phyloP scores from a whole-genome alignment of 2,797 vertebrate species.

The Pipistrellus pygmaeus region DNA sequence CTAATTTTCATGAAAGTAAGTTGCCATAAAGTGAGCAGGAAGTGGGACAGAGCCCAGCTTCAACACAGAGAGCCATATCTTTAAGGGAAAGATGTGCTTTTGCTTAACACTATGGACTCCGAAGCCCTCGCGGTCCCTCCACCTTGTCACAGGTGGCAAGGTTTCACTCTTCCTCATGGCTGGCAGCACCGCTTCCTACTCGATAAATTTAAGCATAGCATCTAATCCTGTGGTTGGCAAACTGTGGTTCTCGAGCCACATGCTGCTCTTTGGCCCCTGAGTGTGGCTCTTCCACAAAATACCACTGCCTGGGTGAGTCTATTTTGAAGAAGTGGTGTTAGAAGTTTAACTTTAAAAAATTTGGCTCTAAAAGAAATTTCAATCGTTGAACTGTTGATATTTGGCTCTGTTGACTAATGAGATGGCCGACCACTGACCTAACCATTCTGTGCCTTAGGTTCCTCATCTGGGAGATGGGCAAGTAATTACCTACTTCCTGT shows the following conservation, averaged over 20 bases:
- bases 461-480: not conserved
- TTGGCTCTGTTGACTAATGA: too few relatives aligned
- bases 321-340: too few relatives aligned
- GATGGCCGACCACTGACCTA: not conserved
- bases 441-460: not conserved
- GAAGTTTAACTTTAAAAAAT: too few relatives aligned
- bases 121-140: not conserved
- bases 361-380: too few relatives aligned
- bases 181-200: not conserved
- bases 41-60: not conserved
- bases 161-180: not conserved
- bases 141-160: not conserved
- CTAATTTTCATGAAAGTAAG: not conserved
- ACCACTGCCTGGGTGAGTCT: too few relatives aligned
- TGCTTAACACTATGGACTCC: not conserved
- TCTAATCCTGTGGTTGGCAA: not conserved
- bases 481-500: not conserved
- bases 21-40: not conserved
- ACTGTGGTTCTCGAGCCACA: too few relatives aligned
- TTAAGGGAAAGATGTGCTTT: not conserved
- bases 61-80: not conserved
- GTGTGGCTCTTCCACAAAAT: too few relatives aligned
- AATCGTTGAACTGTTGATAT: too few relatives aligned
- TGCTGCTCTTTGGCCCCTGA: too few relatives aligned
- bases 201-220: not conserved